phyloP scores from a whole-genome alignment of 2,113 vertebrate species.

The Haemorhous mexicanus region DNA sequence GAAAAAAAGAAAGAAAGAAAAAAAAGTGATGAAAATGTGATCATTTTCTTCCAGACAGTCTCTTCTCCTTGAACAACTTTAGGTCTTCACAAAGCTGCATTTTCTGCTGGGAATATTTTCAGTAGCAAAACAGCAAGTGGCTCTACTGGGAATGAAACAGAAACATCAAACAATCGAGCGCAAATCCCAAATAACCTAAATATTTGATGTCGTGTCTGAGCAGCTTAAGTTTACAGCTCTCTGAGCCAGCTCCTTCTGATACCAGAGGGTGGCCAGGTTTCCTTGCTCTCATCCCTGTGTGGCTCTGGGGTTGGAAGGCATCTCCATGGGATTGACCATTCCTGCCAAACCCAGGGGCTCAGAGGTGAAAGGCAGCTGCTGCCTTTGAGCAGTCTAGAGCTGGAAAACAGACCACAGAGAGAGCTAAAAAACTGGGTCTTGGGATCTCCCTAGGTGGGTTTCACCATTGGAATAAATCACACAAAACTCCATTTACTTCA shows the following conservation, averaged over 20 bases:
- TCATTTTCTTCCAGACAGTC: neutral
- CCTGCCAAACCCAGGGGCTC: neutral
- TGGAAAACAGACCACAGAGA: neutral
- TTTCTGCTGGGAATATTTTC: constrained; percentile 45
- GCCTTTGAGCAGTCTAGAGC: neutral
- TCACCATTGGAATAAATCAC: neutral
- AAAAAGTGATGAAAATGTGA: neutral
- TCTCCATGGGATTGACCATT: neutral
- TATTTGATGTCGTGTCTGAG: constrained; percentile 58
- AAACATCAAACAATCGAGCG: constrained; percentile 49
- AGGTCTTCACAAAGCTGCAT: neutral
- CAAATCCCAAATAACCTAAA: constrained; percentile 62
- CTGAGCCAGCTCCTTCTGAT: neutral
- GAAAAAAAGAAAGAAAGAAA: neutral
- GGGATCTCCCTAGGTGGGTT: neutral
- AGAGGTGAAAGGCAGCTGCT: neutral
- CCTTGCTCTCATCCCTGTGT: neutral
- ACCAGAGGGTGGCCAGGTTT: neutral
- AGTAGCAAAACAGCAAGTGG: constrained; percentile 8
- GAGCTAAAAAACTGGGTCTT: neutral
- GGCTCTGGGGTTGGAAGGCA: neutral
- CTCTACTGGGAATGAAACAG: constrained; percentile 9
- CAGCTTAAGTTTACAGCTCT: constrained; percentile 26
- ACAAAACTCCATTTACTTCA: neutral
- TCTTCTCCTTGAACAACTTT: constrained; percentile 16